Conservation (phyloP, 37 sponge, comb jelly and placozoan species). For the Beroe forskalii region DNA sequence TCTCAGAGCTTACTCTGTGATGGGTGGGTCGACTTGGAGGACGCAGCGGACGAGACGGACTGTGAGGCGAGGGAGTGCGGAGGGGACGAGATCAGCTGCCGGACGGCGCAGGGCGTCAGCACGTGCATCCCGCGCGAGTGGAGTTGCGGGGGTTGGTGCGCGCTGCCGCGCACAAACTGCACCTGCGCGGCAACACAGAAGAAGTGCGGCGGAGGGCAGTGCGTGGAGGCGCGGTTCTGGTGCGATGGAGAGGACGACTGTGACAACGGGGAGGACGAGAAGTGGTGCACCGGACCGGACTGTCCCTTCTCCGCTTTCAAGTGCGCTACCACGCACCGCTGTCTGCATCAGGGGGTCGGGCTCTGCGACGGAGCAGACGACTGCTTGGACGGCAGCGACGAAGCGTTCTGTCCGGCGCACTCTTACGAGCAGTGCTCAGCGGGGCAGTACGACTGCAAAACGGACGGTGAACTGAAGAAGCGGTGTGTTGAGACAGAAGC, state of each 20-base stretch:
- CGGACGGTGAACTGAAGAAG: neutral
- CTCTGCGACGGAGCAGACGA: slow-evolving; percentile 51
- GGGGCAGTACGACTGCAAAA: slow-evolving; percentile 34
- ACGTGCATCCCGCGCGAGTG: slow-evolving; percentile 43
- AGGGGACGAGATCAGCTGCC: neutral
- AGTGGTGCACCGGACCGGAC: neutral
- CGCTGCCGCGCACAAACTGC: neutral
- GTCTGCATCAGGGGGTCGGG: neutral
- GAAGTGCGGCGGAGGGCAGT: neutral
- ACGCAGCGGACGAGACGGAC: neutral
- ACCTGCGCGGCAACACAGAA: neutral
- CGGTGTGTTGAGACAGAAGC: neutral
- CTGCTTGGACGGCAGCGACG: slow-evolving; percentile 37
- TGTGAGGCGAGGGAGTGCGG: neutral
- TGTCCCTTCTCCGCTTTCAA: neutral
- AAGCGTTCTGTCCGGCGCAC: neutral
- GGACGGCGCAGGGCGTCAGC: neutral
- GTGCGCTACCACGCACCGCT: neutral
- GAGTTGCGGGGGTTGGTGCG: slow-evolving; percentile 33
- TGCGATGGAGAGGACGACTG: slow-evolving; percentile 36
- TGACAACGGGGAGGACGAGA: neutral
- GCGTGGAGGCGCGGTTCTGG: neutral
- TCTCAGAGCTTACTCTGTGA: slow-evolving; percentile 24
- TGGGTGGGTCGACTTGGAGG: slow-evolving; percentile 34
- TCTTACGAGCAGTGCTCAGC: neutral